A percentile compares a stretch with the other conserved stretches of the same genome.
Conservation (phyloP, 2,113 vertebrate species). For the Psittacula cyanocephala region DNA sequence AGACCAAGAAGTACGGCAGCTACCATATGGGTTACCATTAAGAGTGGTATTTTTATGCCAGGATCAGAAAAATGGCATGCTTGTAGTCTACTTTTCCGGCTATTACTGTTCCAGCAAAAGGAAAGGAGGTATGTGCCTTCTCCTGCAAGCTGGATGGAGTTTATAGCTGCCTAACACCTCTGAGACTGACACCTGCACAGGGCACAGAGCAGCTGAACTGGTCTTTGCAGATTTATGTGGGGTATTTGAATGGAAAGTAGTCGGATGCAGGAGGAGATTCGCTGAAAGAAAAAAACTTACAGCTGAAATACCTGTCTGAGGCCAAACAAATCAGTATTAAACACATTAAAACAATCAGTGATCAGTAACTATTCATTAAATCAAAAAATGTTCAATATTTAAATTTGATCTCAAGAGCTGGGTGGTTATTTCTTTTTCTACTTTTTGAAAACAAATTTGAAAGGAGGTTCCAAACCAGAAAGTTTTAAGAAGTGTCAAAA, state of each 20-base stretch:
- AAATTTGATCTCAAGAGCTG: background rate
- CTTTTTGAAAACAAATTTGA: background rate
- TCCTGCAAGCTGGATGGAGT: background rate
- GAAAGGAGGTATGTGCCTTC: background rate
- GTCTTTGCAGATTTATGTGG: background rate
- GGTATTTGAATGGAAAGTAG: background rate
- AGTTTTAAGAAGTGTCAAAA: background rate
- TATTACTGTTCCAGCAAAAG: background rate
- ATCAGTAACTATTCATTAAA: background rate
- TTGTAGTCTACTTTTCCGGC: background rate
- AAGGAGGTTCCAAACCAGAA: background rate
- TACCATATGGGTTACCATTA: background rate
- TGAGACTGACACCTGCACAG: background rate
- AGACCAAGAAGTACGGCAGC: background rate
- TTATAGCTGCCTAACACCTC: background rate
- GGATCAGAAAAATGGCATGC: background rate
- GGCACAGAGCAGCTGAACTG: background rate
- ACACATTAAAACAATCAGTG: background rate
- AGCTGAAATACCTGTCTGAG: background rate
- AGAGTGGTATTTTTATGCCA: background rate
- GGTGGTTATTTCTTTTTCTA: background rate
- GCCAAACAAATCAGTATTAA: background rate
- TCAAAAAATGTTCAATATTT: background rate
- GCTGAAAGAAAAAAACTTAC: background rate
- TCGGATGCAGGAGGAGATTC: background rate